phyloP scores from a whole-genome alignment of 2,113 vertebrate species.

The Oncorhynchus keta region DNA sequence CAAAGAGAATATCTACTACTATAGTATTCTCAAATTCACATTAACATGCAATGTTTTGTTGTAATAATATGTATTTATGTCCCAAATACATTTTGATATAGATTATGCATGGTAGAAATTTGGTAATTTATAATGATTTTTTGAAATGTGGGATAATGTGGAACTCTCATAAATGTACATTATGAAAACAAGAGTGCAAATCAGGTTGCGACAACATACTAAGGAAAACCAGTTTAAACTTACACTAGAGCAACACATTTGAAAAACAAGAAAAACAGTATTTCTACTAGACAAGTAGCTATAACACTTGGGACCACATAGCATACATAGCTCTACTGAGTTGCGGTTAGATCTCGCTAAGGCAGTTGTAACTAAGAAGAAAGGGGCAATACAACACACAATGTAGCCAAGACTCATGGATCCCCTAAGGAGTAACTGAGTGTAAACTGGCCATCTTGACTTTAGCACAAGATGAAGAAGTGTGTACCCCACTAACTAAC shows the following conservation, averaged over 20 bases:
- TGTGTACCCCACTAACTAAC: too few relatives aligned
- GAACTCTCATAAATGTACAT: not conserved
- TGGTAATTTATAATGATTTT: not conserved
- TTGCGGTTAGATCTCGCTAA: too few relatives aligned
- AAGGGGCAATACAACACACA: too few relatives aligned
- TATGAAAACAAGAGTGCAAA: too few relatives aligned
- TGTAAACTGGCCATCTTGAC: too few relatives aligned
- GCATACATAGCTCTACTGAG: too few relatives aligned
- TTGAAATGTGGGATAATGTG: too few relatives aligned
- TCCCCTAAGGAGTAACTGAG: too few relatives aligned
- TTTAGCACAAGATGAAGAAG: too few relatives aligned
- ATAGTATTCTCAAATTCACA: not conserved
- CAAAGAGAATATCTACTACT: not conserved
- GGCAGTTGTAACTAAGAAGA: too few relatives aligned
- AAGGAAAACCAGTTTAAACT: not conserved
- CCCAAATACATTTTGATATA: not conserved
- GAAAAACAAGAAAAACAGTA: not conserved
- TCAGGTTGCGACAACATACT: not conserved
- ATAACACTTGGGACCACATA: not conserved
- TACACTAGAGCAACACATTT: not conserved
- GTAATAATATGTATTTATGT: not conserved
- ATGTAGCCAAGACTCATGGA: too few relatives aligned
- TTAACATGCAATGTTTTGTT: not conserved
- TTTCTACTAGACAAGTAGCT: not conserved
- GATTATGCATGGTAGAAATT: not conserved